A percentile compares a stretch with the other conserved stretches of the same genome.
These are phyloP conservation scores for Stenotaenia linearis DNA, from an alignment of 2,888 invertebrate genomes.

Conservation along the genomic window DNA sequence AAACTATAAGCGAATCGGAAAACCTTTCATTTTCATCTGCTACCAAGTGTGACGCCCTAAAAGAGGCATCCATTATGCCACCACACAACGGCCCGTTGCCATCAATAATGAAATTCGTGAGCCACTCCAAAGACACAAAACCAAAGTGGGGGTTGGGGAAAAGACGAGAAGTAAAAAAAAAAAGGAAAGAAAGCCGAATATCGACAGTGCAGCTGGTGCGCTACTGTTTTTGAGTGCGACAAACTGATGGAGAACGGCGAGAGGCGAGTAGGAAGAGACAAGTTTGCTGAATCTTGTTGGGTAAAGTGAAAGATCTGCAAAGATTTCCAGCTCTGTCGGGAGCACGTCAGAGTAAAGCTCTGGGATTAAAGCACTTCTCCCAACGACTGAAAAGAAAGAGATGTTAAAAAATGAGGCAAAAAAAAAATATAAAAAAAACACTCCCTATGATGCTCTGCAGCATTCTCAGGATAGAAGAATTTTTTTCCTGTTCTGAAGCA, in stretches of 20 bases:
- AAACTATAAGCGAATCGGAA: slow-evolving; percentile 9
- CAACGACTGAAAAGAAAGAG: not conserved
- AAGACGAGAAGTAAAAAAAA: not conserved
- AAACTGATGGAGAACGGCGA: not conserved
- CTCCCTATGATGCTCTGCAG: not conserved
- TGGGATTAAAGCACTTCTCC: slow-evolving; percentile 1
- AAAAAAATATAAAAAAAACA: not conserved
- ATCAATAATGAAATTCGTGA: slow-evolving; percentile 9
- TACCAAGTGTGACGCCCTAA: slow-evolving; percentile 9
- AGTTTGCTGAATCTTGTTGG: slow-evolving; percentile 9
- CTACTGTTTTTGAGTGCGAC: slow-evolving; percentile 1
- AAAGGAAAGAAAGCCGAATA: not conserved
- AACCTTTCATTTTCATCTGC: slow-evolving; percentile 9
- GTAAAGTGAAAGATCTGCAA: slow-evolving; percentile 3
- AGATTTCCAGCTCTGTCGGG: slow-evolving; percentile 4
- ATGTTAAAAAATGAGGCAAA: not conserved
- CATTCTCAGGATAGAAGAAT: not conserved
- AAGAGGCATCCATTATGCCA: slow-evolving; percentile 9
- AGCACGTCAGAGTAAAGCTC: not conserved
- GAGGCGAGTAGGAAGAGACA: not conserved
- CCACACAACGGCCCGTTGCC: slow-evolving; percentile 9
- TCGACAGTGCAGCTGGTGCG: slow-evolving; percentile 5
- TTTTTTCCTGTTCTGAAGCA: not conserved
- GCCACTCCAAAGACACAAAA: slow-evolving; percentile 9
- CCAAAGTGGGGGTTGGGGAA: slow-evolving; percentile 5